Conservation (phyloP, 1,140 invertebrate genomes). For the Theocolax elegans region DNA sequence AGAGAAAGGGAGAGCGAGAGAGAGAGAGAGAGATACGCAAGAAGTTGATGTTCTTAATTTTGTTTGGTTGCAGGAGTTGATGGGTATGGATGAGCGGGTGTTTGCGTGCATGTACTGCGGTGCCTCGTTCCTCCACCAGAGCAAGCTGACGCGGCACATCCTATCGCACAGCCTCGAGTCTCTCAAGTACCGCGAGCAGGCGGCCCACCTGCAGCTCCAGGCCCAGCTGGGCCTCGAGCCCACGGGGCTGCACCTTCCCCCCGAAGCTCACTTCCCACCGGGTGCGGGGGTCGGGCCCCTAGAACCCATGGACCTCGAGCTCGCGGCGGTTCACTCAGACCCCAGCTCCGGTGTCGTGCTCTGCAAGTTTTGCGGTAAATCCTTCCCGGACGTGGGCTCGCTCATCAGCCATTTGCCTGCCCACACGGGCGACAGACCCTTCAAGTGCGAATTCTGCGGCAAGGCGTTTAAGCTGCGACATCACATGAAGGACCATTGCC, state of each 20-base stretch:
- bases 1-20: slow-evolving; percentile 39
- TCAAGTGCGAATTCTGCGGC: slow-evolving; percentile 91
- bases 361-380: slow-evolving; percentile 91
- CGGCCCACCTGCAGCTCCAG: slow-evolving; percentile 68
- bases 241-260: slow-evolving; percentile 55
- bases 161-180: slow-evolving; percentile 87
- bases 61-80: slow-evolving; percentile 91
- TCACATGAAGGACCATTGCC: slow-evolving; percentile 93
- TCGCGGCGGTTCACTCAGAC: slow-evolving; percentile 66
- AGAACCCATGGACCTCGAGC: slow-evolving; percentile 65
- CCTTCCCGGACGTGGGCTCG: slow-evolving; percentile 87
- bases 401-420: slow-evolving; percentile 86
- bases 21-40: slow-evolving; percentile 64
- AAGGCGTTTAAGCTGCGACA: slow-evolving; percentile 90
- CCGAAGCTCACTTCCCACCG: slow-evolving; percentile 63
- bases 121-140: slow-evolving; percentile 86
- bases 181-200: slow-evolving; percentile 82
- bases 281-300: slow-evolving; percentile 58
- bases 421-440: slow-evolving; percentile 88
- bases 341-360: slow-evolving; percentile 79
- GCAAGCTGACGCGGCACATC: slow-evolving; percentile 88
- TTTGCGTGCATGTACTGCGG: slow-evolving; percentile 89
- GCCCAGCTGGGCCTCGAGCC: slow-evolving; percentile 60
- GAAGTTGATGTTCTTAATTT: slow-evolving; percentile 89
- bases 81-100: slow-evolving; percentile 78